Base-by-base conservation (phyloP, 2,113 vertebrate genomes). In the Xyliphius kryptos region DNA sequence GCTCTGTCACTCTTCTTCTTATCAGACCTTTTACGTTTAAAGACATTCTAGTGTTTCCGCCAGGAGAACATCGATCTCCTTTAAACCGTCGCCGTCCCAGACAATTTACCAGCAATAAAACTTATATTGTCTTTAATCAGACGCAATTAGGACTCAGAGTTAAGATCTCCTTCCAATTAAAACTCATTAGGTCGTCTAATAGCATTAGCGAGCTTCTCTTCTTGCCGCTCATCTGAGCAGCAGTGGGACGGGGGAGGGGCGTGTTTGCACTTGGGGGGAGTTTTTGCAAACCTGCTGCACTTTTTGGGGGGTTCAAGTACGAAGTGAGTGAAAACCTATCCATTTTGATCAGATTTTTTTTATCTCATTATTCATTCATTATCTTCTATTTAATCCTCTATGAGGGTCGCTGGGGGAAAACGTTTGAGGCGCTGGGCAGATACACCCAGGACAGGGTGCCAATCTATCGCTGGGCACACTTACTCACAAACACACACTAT, bases 91-190 rank as follows among this genome's bases (percentile, higher is more conserved):
- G 60, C 60, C 44, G 63, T 74, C 67, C 63, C 32, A 54, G 49
- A 73, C 84, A 85, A 85, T 86, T 87, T 83, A 77, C 80, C 72
- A 66, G 76, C 76, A 81, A 80, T 84, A 85, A 87, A 87, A 84
- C 83, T 81, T 87, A 86, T 88, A 88, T 86, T 83, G 83, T 87
- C 83, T 86, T 86, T 87, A 87, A 89, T 89, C 85, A 87, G 85
- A 87, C 85, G 79, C 85, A 89, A 87, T 88, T 87, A 89, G 79
- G 74, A 64, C 76, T 67, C 78, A 76, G 80, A 84, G 85, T 88
- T 86, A 86, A 87, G 84, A 88, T 88, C 83, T 85, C 84, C 77
- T 82, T 71, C 83, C 84, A 86, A 88, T 89, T 88, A 88, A 83
- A 86, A 81, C 81, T 84, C 79, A 86, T 88, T 89, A 88, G 81